Evolutionary conservation across 2,888 invertebrate species (phyloP), one percentile per base, ranked within the genome.

Genomic region (Archips xylosteana): DNA sequence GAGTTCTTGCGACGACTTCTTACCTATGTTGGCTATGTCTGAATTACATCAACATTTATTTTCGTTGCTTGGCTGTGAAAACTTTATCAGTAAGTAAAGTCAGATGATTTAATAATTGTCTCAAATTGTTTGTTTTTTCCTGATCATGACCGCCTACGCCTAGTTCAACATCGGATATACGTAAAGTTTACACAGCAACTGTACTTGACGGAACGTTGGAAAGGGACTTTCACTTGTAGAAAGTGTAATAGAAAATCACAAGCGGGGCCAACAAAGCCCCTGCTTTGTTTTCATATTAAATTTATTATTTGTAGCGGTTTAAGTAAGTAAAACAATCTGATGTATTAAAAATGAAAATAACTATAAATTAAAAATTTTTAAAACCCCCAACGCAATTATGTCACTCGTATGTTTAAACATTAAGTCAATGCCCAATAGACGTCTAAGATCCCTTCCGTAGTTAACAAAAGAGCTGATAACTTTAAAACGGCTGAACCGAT

Each of bases 171-270:
- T 10, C 12, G 12, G 12, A 32, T 3, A 32, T 57, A 57, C 57
- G 57, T 57, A 57, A 32, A 57, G 57, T 57, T 57, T 57, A 32
- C 57, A 32, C 10, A 57, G 57, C 10, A 57, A 32, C 57, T 5
- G 39, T 39, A 57, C 57, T 32, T 57, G 32, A 12, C 57, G 32
- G 57, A 39, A n/a, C n/a, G n/a, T 60, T 39, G 60, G 36, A n/a
- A 36, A 36, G 39, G 39, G 32, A 60, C 60, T 60, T 60, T 60
- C 60, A 60, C 60, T 60, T 8, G 36, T 60, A 60, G 60, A 60
- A 60, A 60, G 60, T 60, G n/a, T 8, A 10, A 60, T n/a, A 60
- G 39, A 39, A 34, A 39, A 60, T n/a, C 39, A n/a, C n/a, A 3
- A 23, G 36, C 36, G 2, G 34, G 36, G 60, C n/a, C n/a, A 60